A percentile compares a stretch with the other conserved stretches of the same genome.
phyloP scores from a whole-genome alignment of 2,797 vertebrate genomes.

The Propithecus perrieri region DNA sequence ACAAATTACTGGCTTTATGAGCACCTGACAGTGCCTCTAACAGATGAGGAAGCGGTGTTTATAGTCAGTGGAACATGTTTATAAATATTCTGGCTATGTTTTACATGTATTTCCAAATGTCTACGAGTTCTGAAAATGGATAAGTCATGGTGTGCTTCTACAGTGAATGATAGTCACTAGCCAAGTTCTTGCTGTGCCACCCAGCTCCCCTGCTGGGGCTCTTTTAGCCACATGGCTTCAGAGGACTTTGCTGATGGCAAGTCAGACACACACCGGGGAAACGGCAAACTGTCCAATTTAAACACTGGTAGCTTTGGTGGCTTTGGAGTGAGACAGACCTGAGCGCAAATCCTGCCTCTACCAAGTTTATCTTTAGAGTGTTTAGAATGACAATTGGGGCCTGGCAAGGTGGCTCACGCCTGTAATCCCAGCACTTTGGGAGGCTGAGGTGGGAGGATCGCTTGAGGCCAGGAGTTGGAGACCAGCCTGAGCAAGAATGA shows the following conservation, averaged over 20 bases:
- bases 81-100: neutral
- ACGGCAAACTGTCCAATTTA: rapidly evolving
- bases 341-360: neutral
- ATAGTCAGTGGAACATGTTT: neutral
- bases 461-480: neutral
- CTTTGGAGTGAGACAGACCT: neutral
- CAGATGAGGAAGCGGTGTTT: neutral
- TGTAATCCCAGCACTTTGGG: neutral
- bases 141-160: neutral
- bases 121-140: rapidly evolving
- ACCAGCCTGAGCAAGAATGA: neutral
- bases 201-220: neutral
- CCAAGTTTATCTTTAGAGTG: too few species aligned
- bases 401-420: neutral
- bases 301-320: rapidly evolving
- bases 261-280: neutral
- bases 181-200: too few species aligned
- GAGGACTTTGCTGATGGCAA: neutral
- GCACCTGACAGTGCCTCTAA: neutral
- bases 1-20: neutral
- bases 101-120: neutral
- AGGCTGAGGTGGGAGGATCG: neutral
- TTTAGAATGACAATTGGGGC: neutral
- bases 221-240: neutral
- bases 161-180: neutral